Evolutionary conservation across 1,140 invertebrate genomes (phyloP), one percentile per base, ranked within the genome.

Genomic region (Caenorhabditis briggsae): DNA sequence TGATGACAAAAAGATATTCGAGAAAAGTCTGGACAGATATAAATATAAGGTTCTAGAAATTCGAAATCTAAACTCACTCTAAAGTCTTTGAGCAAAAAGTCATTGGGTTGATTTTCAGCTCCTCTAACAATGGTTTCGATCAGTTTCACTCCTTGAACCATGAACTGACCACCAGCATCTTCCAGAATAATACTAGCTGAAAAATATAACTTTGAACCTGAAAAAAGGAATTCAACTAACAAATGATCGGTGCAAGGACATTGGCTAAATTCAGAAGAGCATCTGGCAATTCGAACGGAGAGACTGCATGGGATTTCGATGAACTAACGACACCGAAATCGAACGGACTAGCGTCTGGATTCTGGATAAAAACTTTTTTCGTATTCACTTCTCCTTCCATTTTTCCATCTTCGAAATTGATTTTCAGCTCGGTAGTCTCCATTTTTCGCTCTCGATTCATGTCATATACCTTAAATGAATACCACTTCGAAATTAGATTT

Each of bases 251-350:
- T 1, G 84, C 23, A 1, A 85, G 46, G 2, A 65, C 53, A 23
- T 18, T 7, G 14, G 61, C 11, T 2, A 85, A 25, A 50, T 33
- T 50, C 14, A 85, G 61, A 41, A 85, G 64, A 56, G 53, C 50
- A 8, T 78, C 53, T 23, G 84, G 84, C 16, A 85, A 43, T 33
- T 85, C 84, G 20, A 85, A 85, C 9, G 84, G 84, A 14, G 84
- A 85, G 53, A 65, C 84, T n/a, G 46, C 20, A 14, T 70, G 41
- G n/a, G 50, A 50, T 53, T 53, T 58, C 3, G 46, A 53, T 14
- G 61, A 33, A 18, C 61, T 53, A 7, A 78, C 46, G n/a, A 85
- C 84, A 12, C 33, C 48, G 20, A 85, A 85, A 16, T 85, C 84
- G 65, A 85, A 85, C 2, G 84, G 84, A 78, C 84, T 65, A 8